Evolutionary conservation across 37 sponge, comb jelly and placozoan genomes (phyloP), one percentile per base, ranked within the genome.

Genomic region (Hormiphora californensis): DNA sequence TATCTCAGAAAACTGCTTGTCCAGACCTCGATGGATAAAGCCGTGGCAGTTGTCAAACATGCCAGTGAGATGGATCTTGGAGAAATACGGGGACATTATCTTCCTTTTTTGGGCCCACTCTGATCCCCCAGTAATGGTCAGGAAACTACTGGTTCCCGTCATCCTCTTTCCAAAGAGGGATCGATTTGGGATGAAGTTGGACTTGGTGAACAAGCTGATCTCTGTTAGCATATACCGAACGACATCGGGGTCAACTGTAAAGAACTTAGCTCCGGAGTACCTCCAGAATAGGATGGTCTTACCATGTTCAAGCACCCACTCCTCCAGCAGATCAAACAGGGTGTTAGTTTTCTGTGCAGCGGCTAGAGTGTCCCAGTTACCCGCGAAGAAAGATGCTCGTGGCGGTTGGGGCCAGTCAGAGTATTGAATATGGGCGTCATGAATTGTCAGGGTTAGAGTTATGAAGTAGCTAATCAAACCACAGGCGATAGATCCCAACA

Each of bases 141-240:
- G 61, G 61, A 57, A 57, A 57, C 61, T 57, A 30, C 27, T 57
- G 61, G 61, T 57, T 12, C 61, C 61, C 3, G 61, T 57, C 30
- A 57, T 57, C 30, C 61, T 23, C 23, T 57, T 23, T 12, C 61
- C 61, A 15, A 57, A 57, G n/a, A 57, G 61, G 23, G 61, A 28
- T 5, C 61, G 61, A 30, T 57, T 57, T 19, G 61, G 61, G 9
- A 57, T 57, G n/a, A 30, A 25, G 23, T 57, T 30, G n/a, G 27
- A 25, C n/a, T 57, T 57, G 4, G 9, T 57, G 61, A 57, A 57
- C 27, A 57, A 28, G 30, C 30, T 57, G n/a, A 57, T 57, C 61
- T 57, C 61, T 12, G 61, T 57, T 15, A 57, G 23, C 61, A 57
- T 57, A 5, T 23, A 57, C 27, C 61, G n/a, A 12, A 57, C 27